These are phyloP conservation scores for Trachelus stipa DNA, from an alignment of 2,888 invertebrate species.

Conservation along the genomic window DNA sequence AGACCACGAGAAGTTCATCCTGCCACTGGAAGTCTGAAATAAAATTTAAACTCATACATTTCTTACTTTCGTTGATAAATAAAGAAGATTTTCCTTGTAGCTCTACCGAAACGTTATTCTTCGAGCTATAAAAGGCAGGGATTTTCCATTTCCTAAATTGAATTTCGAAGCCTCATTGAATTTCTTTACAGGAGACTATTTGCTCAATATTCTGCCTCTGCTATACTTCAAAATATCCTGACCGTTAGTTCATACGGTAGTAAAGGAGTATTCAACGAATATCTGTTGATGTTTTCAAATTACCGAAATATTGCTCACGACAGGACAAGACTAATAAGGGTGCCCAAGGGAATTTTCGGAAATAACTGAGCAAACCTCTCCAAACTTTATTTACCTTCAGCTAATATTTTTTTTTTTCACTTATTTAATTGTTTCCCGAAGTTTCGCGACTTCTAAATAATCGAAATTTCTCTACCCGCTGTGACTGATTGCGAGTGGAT, in stretches of 20 bases:
- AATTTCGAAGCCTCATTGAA: not conserved
- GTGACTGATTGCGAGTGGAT: not conserved
- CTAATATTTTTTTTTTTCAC: not conserved
- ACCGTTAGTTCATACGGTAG: too few species aligned
- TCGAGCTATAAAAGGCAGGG: not conserved
- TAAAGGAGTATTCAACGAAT: not conserved
- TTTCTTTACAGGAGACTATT: too few species aligned
- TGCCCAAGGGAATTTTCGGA: not conserved
- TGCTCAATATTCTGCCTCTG: too few species aligned
- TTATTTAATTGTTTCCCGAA: not conserved
- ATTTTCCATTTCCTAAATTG: not conserved
- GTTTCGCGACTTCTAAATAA: not conserved
- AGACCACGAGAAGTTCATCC: constrained; percentile 43
- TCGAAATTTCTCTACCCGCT: not conserved
- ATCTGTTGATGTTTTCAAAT: not conserved
- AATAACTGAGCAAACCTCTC: not conserved
- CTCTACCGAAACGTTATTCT: not conserved
- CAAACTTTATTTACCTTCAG: not conserved
- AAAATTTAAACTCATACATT: not conserved
- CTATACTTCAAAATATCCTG: too few species aligned
- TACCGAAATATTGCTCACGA: not conserved
- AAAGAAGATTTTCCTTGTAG: constrained; percentile 3
- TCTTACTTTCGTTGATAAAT: constrained; percentile 2
- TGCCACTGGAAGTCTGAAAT: constrained; percentile 34
- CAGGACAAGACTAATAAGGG: not conserved